phyloP scores from a whole-genome alignment of 2,113 vertebrate species.

The Vicugna pacos region DNA sequence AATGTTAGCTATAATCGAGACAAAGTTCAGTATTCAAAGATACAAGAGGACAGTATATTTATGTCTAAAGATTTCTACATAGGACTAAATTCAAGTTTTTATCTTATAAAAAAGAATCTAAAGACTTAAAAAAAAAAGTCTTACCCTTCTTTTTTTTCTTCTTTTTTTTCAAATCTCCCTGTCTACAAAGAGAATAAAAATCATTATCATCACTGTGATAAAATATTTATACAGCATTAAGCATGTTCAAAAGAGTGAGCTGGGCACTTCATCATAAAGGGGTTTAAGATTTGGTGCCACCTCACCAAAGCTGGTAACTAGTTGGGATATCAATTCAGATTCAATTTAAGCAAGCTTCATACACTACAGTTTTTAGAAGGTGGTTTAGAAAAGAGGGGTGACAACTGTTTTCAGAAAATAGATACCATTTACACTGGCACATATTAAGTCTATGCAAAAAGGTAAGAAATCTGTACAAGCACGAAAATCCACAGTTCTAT shows the following conservation, averaged over 20 bases:
- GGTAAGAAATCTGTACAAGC: background rate
- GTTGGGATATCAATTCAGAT: background rate
- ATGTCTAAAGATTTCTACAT: background rate
- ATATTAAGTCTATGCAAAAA: background rate
- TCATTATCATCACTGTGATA: slow-evolving; percentile 18
- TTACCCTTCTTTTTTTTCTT: slow-evolving; percentile 98
- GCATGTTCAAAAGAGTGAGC: background rate
- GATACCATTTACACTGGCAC: background rate
- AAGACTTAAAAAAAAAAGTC: slow-evolving; percentile 27
- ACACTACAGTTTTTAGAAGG: background rate
- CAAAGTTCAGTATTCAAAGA: slow-evolving; percentile 45
- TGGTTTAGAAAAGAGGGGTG: background rate
- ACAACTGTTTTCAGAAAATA: slow-evolving; percentile 39
- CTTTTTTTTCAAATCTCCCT: slow-evolving; percentile 96
- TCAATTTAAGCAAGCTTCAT: slow-evolving; percentile 35
- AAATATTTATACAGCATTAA: background rate
- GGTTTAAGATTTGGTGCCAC: background rate
- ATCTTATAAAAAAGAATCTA: slow-evolving; percentile 5
- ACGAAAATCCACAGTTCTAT: background rate
- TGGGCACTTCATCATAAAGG: background rate
- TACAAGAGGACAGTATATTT: background rate
- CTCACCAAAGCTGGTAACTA: background rate
- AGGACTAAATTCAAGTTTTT: background rate
- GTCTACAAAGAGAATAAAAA: slow-evolving; percentile 87
- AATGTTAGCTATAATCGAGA: background rate